phyloP scores from a whole-genome alignment of 2,113 vertebrate genomes.

The Anhinga anhinga region DNA sequence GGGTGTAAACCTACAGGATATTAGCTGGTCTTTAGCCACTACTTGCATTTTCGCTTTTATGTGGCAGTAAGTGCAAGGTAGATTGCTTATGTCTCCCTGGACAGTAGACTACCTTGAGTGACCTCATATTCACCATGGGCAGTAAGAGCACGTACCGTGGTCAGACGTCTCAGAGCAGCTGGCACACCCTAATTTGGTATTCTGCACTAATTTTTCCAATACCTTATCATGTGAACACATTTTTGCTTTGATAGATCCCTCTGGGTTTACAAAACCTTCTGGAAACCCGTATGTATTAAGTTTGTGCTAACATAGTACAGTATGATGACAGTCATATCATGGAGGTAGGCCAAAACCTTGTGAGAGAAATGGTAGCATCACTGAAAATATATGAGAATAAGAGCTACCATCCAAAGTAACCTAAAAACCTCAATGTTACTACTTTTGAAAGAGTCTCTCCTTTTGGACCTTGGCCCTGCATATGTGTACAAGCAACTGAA shows the following conservation, averaged over 20 bases:
- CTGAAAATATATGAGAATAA: background rate
- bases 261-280: background rate
- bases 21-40: background rate
- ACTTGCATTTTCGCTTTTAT: background rate
- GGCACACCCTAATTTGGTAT: background rate
- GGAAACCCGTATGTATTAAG: background rate
- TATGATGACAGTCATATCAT: background rate
- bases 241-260: background rate
- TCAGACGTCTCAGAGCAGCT: background rate
- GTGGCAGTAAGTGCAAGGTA: background rate
- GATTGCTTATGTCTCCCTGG: background rate
- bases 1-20: background rate
- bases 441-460: constrained; percentile 41
- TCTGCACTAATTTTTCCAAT: background rate
- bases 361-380: background rate
- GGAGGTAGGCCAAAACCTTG: background rate
- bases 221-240: background rate
- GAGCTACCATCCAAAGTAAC: constrained; percentile 1
- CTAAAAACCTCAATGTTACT: background rate
- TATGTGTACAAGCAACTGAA: constrained; percentile 43
- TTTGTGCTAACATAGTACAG: background rate
- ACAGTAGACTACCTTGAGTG: background rate
- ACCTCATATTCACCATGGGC: background rate
- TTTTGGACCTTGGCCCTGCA: constrained; percentile 57
- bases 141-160: background rate